phyloP scores from a whole-genome alignment of 2,113 vertebrate genomes.

The Haliaeetus leucogaster region DNA sequence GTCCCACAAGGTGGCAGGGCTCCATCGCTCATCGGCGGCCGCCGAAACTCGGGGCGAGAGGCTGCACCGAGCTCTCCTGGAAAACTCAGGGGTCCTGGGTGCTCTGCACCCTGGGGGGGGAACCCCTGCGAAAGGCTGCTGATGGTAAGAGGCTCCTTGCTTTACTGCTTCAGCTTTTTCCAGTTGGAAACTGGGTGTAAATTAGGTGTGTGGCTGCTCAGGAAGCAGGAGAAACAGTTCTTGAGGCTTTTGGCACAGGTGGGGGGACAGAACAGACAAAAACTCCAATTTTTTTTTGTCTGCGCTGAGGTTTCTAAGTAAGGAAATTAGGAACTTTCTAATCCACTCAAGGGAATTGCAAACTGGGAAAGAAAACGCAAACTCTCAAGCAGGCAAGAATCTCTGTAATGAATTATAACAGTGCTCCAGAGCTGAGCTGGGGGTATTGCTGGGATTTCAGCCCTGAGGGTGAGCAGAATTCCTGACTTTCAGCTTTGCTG shows the following conservation, averaged over 20 bases:
- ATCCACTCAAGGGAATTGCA: accelerated
- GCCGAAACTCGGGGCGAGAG: accelerated
- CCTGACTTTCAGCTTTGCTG: not conserved
- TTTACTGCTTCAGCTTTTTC: not conserved
- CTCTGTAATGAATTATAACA: accelerated
- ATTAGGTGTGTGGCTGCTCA: accelerated
- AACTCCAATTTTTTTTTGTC: accelerated
- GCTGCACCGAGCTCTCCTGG: not conserved
- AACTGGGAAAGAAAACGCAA: not conserved
- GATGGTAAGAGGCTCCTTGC: not conserved
- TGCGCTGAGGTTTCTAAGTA: not conserved
- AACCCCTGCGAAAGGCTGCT: accelerated
- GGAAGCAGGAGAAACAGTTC: not conserved
- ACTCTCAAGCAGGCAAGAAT: not conserved
- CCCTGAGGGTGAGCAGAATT: not conserved
- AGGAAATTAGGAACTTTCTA: not conserved
- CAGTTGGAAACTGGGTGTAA: not conserved
- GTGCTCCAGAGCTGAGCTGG: not conserved
- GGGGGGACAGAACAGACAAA: accelerated
- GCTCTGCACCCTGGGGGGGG: not conserved
- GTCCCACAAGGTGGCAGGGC: slow-evolving; percentile 56
- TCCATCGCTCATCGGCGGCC: not conserved
- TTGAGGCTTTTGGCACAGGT: not conserved
- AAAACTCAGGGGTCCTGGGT: not conserved
- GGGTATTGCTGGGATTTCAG: not conserved